Evolutionary conservation across 2,888 invertebrate species (phyloP).

Genomic region (Microctonus brassicae): DNA sequence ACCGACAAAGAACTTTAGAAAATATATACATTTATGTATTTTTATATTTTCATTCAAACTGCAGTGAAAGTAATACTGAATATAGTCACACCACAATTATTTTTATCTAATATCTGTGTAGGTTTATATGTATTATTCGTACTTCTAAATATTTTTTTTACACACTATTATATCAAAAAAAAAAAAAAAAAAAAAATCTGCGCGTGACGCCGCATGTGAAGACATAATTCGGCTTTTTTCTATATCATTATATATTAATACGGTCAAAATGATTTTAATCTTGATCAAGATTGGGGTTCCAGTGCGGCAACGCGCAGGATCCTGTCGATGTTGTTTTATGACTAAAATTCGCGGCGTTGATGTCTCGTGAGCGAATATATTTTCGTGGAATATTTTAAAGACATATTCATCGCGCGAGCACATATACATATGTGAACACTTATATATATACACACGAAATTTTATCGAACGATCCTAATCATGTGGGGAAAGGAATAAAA

Average conservation of each 20-base stretch:
- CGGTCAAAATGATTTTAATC: conserved; percentile 7
- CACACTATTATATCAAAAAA: background rate
- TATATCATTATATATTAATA: conserved; percentile 5
- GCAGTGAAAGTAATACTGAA: conserved; percentile 29
- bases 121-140: background rate
- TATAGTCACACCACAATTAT: background rate
- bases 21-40: background rate
- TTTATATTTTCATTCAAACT: conserved; percentile 16
- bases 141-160: background rate
- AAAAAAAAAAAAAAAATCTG: conserved; percentile 11
- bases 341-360: background rate
- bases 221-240: conserved; percentile 20
- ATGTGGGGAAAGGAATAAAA: background rate
- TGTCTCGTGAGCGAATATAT: conserved; percentile 3
- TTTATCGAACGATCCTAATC: conserved; percentile 21
- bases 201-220: conserved; percentile 18
- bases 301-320: background rate
- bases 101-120: background rate
- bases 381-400: conserved; percentile 5
- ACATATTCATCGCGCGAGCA: conserved; percentile 7
- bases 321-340: conserved; percentile 9
- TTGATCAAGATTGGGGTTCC: background rate
- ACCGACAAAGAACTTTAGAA: conserved; percentile 55
- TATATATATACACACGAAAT: conserved; percentile 1
- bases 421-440: background rate